Conservation (phyloP, 2,113 vertebrate species). For the Ochotona curzoniae region DNA sequence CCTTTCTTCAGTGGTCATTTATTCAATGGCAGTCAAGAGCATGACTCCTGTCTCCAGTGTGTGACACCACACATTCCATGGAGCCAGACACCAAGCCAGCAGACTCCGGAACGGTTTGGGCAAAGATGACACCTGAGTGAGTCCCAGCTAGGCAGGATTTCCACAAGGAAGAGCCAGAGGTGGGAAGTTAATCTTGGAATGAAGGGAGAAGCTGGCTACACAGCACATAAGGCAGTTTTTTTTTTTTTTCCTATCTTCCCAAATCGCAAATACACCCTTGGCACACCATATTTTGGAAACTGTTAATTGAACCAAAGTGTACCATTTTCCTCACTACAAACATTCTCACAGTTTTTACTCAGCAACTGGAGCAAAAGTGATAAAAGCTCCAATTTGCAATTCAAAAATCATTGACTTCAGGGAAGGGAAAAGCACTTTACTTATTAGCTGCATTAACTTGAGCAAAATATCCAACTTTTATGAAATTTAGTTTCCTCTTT, state of each 20-base stretch:
- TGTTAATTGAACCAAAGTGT: neutral
- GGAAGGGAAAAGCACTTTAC: neutral
- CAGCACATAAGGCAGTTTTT: neutral
- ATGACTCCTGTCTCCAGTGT: neutral
- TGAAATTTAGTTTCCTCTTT: constrained; percentile 7
- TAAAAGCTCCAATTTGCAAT: neutral
- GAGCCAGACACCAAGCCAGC: neutral
- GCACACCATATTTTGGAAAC: neutral
- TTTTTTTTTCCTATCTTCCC: neutral
- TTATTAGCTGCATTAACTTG: neutral
- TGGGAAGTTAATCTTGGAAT: neutral
- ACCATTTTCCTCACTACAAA: neutral
- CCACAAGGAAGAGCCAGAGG: neutral
- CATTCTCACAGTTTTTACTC: neutral
- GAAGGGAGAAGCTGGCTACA: neutral
- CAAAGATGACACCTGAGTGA: too few species aligned
- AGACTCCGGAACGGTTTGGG: neutral
- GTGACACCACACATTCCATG: too few species aligned
- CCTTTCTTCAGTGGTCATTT: neutral
- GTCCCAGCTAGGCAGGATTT: neutral
- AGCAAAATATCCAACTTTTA: constrained; percentile 35
- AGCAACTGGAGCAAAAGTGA: neutral
- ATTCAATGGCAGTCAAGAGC: neutral
- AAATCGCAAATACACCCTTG: neutral
- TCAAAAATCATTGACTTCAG: neutral